Evolutionary conservation across 2,888 invertebrate genomes (phyloP), one percentile per base, ranked within the genome.

Genomic region (Platynereis dumerilii): DNA sequence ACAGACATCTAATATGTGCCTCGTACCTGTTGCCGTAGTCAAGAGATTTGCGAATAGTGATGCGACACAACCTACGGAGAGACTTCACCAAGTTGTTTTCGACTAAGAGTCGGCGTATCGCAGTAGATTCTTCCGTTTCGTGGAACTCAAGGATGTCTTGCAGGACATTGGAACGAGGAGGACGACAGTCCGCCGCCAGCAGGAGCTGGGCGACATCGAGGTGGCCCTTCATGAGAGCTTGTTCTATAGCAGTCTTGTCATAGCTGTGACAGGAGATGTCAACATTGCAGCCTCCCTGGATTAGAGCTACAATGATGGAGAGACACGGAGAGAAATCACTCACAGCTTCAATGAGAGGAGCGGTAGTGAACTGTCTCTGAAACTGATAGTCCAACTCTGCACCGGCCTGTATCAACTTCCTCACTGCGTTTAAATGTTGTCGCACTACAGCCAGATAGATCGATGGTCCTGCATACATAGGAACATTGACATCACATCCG

Each of bases 221-320:
- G 48, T 29, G 48, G n/a, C 52, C 24, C 22, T 60, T 60, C 29
- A 52, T 26, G 12, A 60, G 20, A 20, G 48, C 52, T 15, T 60
- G 48, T 48, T 60, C 52, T 15, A 60, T 45, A 20, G 60, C 48
- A 1, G 39, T 34, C 22, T 29, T 27, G 27, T 60, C n/a, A 29
- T 28, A 60, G 10, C 29, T 12, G 12, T 5, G n/a, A n/a, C 48
- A 26, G 1, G 12, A 24, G 20, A 26, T 3, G 34, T 60, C 48
- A 3, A 60, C 60, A 34, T 60, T 48, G 48, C 60, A 60, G 24
- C 60, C 60, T 27, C 28, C 53, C 34, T 60, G 60, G 27, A 60
- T 48, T 7, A 60, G 60, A 27, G 29, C 48, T 3, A 12, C 28
- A 12, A 60, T 60, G 29, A 60, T 20, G 48, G 27, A 45, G 5